A percentile compares a stretch with the other conserved stretches of the same genome.
Conservation (phyloP, 2,888 invertebrate species). For the Mesorhabditis belari region DNA sequence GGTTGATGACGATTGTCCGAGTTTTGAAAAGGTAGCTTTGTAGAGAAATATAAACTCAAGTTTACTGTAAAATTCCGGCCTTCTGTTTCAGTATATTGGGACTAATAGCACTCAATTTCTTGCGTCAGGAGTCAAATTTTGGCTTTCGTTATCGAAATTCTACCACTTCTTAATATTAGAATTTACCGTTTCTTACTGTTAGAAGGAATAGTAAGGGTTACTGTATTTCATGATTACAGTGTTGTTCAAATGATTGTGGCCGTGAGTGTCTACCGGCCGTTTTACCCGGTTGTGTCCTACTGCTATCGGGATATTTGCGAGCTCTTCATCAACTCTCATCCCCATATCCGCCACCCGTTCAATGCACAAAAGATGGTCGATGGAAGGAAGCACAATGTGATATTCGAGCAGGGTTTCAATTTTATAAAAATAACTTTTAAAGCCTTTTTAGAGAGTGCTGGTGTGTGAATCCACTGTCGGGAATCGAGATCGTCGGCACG, state of each 20-base stretch:
- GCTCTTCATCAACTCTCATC: background rate
- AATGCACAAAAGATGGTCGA: slow-evolving; percentile 35
- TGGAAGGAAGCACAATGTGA: slow-evolving; percentile 42
- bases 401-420: slow-evolving; percentile 17
- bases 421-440: no score
- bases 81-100: no score
- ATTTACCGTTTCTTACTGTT: no score
- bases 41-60: no score
- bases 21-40: background rate
- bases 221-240: no score
- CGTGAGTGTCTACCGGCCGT: background rate
- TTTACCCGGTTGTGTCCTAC: background rate
- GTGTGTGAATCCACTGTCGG: slow-evolving; percentile 32
- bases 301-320: background rate
- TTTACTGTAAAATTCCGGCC: no score
- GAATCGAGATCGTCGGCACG: slow-evolving; percentile 40
- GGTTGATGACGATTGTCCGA: background rate
- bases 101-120: no score
- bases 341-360: slow-evolving; percentile 25
- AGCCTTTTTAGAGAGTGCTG: slow-evolving; percentile 15
- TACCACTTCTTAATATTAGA: no score
- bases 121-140: no score
- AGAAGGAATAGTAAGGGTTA: no score
- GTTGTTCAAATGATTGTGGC: background rate
- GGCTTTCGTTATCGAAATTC: no score